Base-by-base conservation (phyloP, 1,140 invertebrate genomes). In the Lithobius niger region DNA sequence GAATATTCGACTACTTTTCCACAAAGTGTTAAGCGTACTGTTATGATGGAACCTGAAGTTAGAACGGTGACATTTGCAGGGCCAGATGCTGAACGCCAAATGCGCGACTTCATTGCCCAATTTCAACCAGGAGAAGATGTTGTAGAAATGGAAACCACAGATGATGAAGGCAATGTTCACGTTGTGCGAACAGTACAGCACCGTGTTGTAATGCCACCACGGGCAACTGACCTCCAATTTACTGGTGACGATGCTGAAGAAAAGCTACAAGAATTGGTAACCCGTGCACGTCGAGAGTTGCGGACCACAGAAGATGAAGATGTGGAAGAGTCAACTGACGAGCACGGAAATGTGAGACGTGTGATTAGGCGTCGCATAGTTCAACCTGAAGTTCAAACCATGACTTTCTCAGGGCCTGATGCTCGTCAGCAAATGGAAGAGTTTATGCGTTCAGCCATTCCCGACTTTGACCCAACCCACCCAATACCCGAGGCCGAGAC, bases 1-100 rank as follows among this genome's bases (percentile, higher is more conserved):
- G 44, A 68, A 66, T 49, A 65, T 65, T 31, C 45, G 18, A 45
- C 22, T 13, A 10, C 31, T 36, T 74, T 65, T 57, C 69, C 70
- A 3, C 71, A 74, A 55, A 69, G 66, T 3, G 69, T 74, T 48
- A 71, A 73, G 19, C 64, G 72, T 44, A 69, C 67, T 42, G 70
- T 77, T 22, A 66, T 73, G 63, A 59, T 77, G 52, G 71, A 74
- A 3, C 71, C 74, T 2, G 73, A 77, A 64, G 65, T 78, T 6
- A 67, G 67, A 36, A 73, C 73, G 60, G 65, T 78, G 18, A 77
- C 75, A n/a, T 78, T 78, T 58, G 69, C 65, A 56, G 77, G 77
- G 15, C 66, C 69, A 18, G 71, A 76, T 58, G 74, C 75, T 21
- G 70, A 76, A 54, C 60, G 71, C 53, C 68, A 72, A 57, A 58